These are phyloP conservation scores for Junonia oenone DNA, from an alignment of 2,888 invertebrate genomes.

Conservation along the genomic window DNA sequence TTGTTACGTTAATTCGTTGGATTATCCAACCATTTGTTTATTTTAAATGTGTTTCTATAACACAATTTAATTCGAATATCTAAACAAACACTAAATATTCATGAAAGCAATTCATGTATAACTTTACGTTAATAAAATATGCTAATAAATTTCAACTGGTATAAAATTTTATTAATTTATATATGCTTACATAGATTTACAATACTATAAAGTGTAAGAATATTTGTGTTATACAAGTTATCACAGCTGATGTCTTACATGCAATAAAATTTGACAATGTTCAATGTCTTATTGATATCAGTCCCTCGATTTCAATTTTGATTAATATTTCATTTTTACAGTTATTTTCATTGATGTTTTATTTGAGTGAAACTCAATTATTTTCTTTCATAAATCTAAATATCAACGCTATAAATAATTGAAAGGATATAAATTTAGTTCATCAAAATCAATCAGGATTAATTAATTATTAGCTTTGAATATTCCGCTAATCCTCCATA, in stretches of 20 bases:
- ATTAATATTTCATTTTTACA: too few species aligned
- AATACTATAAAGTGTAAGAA: neutral
- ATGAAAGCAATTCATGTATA: neutral
- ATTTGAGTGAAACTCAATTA: too few species aligned
- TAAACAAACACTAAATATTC: neutral
- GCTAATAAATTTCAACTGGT: neutral
- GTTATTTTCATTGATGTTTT: too few species aligned
- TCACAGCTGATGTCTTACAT: too few species aligned
- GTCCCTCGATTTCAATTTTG: too few species aligned
- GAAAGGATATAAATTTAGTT: neutral
- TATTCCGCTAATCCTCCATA: neutral
- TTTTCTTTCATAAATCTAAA: neutral
- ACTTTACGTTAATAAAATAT: neutral
- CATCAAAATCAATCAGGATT: neutral
- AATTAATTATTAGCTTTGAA: neutral
- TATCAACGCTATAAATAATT: neutral
- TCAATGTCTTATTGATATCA: too few species aligned
- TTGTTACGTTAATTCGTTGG: too few species aligned
- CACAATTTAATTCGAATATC: neutral
- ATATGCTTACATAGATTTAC: neutral
- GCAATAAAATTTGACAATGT: too few species aligned
- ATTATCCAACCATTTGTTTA: neutral
- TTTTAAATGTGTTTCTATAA: neutral
- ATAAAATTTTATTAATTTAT: neutral
- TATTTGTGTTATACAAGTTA: too few species aligned